A percentile compares a stretch with the other conserved stretches of the same genome.
These are phyloP conservation scores for Macrochelys suwanniensis DNA, from an alignment of 2,797 vertebrate genomes.

Conservation along the genomic window DNA sequence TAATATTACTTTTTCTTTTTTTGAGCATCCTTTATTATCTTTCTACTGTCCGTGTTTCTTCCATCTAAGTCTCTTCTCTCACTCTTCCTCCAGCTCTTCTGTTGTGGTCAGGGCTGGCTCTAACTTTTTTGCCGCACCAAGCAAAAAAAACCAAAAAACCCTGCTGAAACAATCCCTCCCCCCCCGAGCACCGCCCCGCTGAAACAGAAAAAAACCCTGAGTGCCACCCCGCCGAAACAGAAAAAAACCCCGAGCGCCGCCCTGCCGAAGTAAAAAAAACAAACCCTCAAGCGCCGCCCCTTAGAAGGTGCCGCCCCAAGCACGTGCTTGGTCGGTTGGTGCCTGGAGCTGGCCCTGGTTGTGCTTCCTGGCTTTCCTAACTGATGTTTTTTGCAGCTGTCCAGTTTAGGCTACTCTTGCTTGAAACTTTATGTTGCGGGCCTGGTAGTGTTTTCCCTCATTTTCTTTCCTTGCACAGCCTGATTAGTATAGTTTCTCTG, in stretches of 20 bases:
- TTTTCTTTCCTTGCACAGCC: neutral
- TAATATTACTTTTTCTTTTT: neutral
- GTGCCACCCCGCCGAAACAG: too few species aligned
- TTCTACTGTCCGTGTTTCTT: neutral
- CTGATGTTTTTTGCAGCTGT: neutral
- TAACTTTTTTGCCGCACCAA: too few species aligned
- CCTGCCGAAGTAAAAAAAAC: too few species aligned
- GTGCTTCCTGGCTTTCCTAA: neutral
- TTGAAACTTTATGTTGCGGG: neutral
- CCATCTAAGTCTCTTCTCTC: neutral
- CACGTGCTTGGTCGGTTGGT: too few species aligned
- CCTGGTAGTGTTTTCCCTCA: neutral
- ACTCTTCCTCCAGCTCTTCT: neutral
- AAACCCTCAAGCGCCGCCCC: too few species aligned
- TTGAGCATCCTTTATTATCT: neutral
- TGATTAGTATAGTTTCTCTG: neutral
- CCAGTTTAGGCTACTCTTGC: neutral
- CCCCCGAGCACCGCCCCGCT: too few species aligned
- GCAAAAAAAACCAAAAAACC: too few species aligned
- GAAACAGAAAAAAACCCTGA: too few species aligned
- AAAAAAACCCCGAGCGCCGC: too few species aligned
- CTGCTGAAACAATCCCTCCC: too few species aligned
- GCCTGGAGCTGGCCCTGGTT: too few species aligned
- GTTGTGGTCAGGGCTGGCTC: fast-evolving
- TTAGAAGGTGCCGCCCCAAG: too few species aligned